A percentile compares a stretch with the other conserved stretches of the same genome.
These are phyloP conservation scores for Clytia hemisphaerica DNA, from an alignment of 30 jellyfish, hydroid and myxozoan species.

Conservation along the genomic window DNA sequence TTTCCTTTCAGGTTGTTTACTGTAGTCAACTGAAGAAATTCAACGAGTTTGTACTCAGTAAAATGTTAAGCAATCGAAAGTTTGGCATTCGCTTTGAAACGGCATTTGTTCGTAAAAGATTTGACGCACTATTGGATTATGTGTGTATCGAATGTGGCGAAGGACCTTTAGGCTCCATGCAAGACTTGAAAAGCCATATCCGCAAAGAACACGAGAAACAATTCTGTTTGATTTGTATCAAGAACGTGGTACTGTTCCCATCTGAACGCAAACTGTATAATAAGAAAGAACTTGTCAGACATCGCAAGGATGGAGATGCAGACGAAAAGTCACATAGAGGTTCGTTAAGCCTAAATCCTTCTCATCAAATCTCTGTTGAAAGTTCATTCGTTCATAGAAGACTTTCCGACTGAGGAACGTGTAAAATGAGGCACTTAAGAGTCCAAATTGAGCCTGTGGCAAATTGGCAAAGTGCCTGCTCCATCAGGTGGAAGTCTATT, in stretches of 20 bases:
- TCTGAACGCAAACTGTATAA: constrained; percentile 51
- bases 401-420: no score
- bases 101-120: constrained; percentile 19
- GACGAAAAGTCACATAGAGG: constrained; percentile 81
- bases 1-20: constrained; percentile 58
- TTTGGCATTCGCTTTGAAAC: constrained; percentile 67
- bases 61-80: constrained; percentile 14
- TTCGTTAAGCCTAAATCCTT: no score
- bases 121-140: constrained; percentile 33
- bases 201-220: constrained; percentile 72
- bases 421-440: no score
- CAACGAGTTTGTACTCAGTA: constrained; percentile 22
- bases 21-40: constrained; percentile 30
- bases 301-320: constrained; percentile 73
- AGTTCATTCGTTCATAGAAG: no score
- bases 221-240: constrained; percentile 67
- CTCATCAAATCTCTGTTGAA: no score
- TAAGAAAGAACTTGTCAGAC: constrained; percentile 57
- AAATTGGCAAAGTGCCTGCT: no score
- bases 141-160: constrained; percentile 46
- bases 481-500: no score
- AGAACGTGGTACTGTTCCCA: constrained; percentile 69
- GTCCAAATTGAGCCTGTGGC: no score
- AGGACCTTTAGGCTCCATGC: constrained; percentile 16
- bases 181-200: constrained; percentile 59